Conservation (phyloP, 2,888 invertebrate genomes). For the Colletes collaris region DNA sequence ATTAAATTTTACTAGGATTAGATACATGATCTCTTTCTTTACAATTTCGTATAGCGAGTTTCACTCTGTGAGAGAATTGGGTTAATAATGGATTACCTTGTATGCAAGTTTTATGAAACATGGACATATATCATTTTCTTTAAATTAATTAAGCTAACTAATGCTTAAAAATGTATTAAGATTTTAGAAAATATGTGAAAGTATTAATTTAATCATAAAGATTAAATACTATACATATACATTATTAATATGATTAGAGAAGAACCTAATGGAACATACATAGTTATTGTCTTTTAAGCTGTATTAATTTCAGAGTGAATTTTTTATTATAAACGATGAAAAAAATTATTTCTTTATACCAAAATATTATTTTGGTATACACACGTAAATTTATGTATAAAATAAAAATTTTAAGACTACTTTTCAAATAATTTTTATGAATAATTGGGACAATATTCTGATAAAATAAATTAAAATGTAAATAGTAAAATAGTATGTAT, state of each 20-base stretch:
- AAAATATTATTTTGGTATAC: slow-evolving; percentile 2
- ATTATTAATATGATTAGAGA: slow-evolving; percentile 31
- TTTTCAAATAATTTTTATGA: slow-evolving; percentile 17
- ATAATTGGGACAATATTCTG: slow-evolving; percentile 21
- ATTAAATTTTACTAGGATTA: slow-evolving; percentile 9
- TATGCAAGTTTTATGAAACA: slow-evolving; percentile 14
- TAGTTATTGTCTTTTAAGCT: slow-evolving; percentile 66
- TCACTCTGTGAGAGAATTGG: slow-evolving; percentile 12
- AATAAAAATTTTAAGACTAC: slow-evolving; percentile 5
- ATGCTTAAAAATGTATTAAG: slow-evolving; percentile 31
- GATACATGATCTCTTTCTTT: slow-evolving; percentile 9
- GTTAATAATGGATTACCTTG: slow-evolving; percentile 1
- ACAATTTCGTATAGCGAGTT: slow-evolving; percentile 6
- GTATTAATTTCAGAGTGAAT: slow-evolving; percentile 38
- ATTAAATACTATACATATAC: slow-evolving; percentile 26
- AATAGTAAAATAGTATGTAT: background rate
- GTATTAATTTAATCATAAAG: slow-evolving; percentile 23
- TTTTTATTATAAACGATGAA: slow-evolving; percentile 24
- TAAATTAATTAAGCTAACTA: slow-evolving; percentile 30
- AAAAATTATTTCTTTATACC: slow-evolving; percentile 14
- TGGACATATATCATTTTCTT: slow-evolving; percentile 1
- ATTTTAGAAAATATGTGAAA: slow-evolving; percentile 22
- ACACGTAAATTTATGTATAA: slow-evolving; percentile 7
- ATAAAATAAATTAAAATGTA: slow-evolving; percentile 28
- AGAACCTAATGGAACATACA: slow-evolving; percentile 59